Base-by-base conservation (phyloP, 1,140 invertebrate species). In the Agrilus planipennis region DNA sequence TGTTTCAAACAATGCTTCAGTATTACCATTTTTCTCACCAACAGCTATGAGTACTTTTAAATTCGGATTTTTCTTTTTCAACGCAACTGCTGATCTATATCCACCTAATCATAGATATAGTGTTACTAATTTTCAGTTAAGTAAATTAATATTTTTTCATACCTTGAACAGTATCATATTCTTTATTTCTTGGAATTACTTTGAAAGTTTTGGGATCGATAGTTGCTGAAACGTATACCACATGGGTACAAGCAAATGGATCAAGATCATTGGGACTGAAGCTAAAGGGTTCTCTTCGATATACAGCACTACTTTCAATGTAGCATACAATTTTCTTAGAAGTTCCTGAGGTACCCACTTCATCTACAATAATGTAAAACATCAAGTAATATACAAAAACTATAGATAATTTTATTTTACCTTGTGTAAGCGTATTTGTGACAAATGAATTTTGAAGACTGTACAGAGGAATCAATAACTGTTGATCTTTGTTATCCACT, bases 191-290 rank as follows among this genome's bases (percentile, higher is more conserved):
- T 0, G 78, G 65, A 17, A 70, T 62, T 1, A 84, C 58, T 9
- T 65, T 64, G 38, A 72, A 71, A 0, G 67, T 71, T 37, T 76
- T 68, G 2, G 75, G 71, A 52, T 86, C 76, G 47, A 84, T 49
- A 7, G 74, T 75, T 2, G 84, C 81, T 48, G 81, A 85, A 6
- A 78, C 76, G 53, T 89, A 89, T 38, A 89, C 72, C 6, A 89
- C 60, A 58, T 90, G 85, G 4, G 84, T 84, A 62, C 87, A 90
- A 21, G 76, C 71, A 44, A 65, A 62, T 0, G 78, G 74, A 25
- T 86, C 77, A 4, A 89, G 64, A 39, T 79, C 68, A n/a, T 71
- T 64, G 5, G 70, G 68, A 6, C 68, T 71, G 51, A 85, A 78
- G 1, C 73, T 68, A 34, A 81, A 68, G 0, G 80, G 80, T 20